phyloP scores from a whole-genome alignment of 2,888 invertebrate species.

The Cistogaster globosa region DNA sequence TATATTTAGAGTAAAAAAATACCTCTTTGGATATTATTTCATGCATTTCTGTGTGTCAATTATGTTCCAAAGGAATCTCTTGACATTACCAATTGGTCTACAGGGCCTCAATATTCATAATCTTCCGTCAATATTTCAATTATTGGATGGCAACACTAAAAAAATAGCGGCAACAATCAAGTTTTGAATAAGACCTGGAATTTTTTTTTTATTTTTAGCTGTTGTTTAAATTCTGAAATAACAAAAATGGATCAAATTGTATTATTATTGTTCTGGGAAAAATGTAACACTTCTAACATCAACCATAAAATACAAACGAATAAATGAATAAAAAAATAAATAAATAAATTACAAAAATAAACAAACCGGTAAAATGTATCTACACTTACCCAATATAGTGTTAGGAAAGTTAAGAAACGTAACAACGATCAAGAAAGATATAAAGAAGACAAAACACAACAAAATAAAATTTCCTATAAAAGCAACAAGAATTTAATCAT shows the following conservation, averaged over 20 bases:
- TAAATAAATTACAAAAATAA: not conserved
- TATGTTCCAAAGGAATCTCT: too few species aligned
- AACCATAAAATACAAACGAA: constrained; percentile 30
- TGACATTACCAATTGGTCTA: too few species aligned
- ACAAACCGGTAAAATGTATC: constrained; percentile 54
- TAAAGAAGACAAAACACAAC: constrained; percentile 24
- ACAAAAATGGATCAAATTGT: not conserved
- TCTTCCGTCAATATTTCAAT: too few species aligned
- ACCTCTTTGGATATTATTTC: too few species aligned
- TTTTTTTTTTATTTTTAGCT: too few species aligned
- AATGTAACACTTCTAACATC: not conserved
- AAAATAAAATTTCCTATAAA: constrained; percentile 60
- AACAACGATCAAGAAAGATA: constrained; percentile 33
- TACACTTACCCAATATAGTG: constrained; percentile 59
- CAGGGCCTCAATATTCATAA: too few species aligned
- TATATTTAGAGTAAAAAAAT: too few species aligned
- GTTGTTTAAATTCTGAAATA: not conserved
- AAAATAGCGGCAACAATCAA: too few species aligned
- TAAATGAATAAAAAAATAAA: constrained; percentile 7
- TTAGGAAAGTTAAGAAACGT: constrained; percentile 35
- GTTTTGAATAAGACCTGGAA: too few species aligned
- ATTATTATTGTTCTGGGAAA: constrained; percentile 39
- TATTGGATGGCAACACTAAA: too few species aligned
- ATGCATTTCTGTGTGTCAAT: too few species aligned
- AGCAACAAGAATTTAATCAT: constrained; percentile 65